Evolutionary conservation across 2,888 invertebrate genomes (phyloP), one percentile per base, ranked within the genome.

Genomic region (Athalia rosae): DNA sequence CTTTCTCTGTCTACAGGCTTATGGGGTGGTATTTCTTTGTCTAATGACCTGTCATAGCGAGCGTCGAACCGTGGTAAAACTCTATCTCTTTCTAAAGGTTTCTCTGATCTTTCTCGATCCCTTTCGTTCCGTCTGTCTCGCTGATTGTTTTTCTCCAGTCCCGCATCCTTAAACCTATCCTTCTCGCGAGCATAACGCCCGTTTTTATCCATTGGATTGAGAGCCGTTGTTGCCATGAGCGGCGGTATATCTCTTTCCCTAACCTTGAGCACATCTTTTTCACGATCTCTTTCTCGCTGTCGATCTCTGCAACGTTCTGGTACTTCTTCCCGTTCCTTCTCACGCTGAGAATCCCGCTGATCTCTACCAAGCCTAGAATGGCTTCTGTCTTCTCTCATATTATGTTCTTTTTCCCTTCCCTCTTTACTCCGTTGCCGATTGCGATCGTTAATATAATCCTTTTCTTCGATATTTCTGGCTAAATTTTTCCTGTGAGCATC

Each of bases 251-350:
- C 91, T 88, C 89, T 92, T 92, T 82, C 86, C 89, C 79, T 91
- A 61, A 80, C 88, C 79, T 91, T 74, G 45, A 91, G 8, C 92
- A 90, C 80, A 92, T 94, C 80, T 92, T 90, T 78, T 89, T 90
- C 48, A 87, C 88, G 56, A 89, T 83, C 81, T 90, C 90, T 86
- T 81, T 92, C 92, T 8, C 90, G 92, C 92, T 91, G 92, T 7
- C 92, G 88, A 79, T 92, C 92, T 77, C 95, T 93, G 76, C 94
- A 94, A 80, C 95, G 91, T 2, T 94, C 94, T 76, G 93, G 87
- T 0, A 92, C 92, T 81, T 95, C 95, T 81, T 93, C 92, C 0
- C 93, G 90, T 83, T 93, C 93, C 82, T 93, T 93, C 80, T 93
- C 92, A 3, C 93, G 87, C 0, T 73, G 77, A 61, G 77, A 64